Conservation (phyloP, 2,797 vertebrate genomes). For the Oceanodroma leucorhoa region DNA sequence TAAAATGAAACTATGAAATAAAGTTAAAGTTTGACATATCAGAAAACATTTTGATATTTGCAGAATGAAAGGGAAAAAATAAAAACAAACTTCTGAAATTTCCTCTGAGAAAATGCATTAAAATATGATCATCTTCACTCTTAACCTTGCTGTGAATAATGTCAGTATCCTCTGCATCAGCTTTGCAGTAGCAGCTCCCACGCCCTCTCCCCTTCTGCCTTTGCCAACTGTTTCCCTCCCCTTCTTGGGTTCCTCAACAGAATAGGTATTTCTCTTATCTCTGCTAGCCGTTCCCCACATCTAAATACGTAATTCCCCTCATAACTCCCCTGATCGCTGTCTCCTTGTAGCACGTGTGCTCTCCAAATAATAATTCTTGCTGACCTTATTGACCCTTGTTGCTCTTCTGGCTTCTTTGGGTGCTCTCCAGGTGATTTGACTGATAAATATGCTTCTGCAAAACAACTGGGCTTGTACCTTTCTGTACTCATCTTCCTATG, state of each 20-base stretch:
- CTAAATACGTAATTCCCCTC: background rate
- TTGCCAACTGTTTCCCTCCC: background rate
- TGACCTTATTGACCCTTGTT: background rate
- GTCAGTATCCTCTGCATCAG: background rate
- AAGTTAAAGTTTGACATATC: background rate
- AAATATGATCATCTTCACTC: background rate
- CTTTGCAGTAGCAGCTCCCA: background rate
- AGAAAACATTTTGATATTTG: background rate
- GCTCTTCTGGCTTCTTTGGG: background rate
- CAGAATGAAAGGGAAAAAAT: background rate
- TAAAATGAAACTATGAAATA: background rate
- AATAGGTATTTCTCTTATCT: slow-evolving; percentile 8
- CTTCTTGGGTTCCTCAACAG: background rate
- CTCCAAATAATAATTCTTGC: background rate
- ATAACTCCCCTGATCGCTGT: background rate
- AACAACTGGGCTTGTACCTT: background rate
- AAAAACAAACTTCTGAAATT: background rate
- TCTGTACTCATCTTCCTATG: background rate
- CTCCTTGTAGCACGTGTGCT: background rate
- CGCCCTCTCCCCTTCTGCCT: background rate
- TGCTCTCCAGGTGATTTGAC: background rate
- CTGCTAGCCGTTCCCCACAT: background rate
- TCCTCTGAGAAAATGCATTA: background rate
- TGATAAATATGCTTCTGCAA: background rate
- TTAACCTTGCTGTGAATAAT: background rate